These are phyloP conservation scores for Parnassius orleans DNA, from an alignment of 2,888 invertebrate species.

Conservation along the genomic window DNA sequence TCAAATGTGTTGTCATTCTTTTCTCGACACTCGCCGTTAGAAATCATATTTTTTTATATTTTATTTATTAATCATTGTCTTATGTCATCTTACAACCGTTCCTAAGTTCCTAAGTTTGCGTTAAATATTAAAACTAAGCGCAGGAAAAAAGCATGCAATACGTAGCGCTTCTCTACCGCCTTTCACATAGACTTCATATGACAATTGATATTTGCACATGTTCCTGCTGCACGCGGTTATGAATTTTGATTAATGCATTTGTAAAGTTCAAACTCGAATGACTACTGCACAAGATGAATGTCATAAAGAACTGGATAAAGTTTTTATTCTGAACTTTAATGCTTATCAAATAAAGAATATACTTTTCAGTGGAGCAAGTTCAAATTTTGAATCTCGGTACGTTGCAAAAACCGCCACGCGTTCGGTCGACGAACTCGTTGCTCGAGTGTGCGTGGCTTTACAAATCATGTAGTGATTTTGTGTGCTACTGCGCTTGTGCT, in stretches of 20 bases:
- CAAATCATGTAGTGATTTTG: constrained; percentile 14
- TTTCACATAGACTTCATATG: constrained; percentile 31
- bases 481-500: constrained; percentile 2
- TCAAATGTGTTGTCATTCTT: too few species aligned
- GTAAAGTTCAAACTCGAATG: constrained; percentile 25
- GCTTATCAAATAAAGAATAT: constrained; percentile 8
- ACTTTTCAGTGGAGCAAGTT: constrained; percentile 26
- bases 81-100: background rate
- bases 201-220: constrained; percentile 31
- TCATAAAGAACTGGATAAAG: background rate
- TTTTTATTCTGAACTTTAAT: constrained; percentile 3
- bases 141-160: constrained; percentile 21
- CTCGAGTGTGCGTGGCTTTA: constrained; percentile 33
- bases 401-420: constrained; percentile 48
- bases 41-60: too few species aligned
- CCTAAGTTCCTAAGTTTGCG: constrained; percentile 8
- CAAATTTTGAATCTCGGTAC: constrained; percentile 42
- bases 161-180: constrained; percentile 23
- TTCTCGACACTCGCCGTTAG: too few species aligned
- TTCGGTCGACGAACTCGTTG: constrained; percentile 48
- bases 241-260: background rate
- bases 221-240: constrained; percentile 13
- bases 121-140: constrained; percentile 18
- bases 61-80: background rate
- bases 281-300: background rate